phyloP scores from a whole-genome alignment of 2,888 invertebrate species.

The Phengaris arion region DNA sequence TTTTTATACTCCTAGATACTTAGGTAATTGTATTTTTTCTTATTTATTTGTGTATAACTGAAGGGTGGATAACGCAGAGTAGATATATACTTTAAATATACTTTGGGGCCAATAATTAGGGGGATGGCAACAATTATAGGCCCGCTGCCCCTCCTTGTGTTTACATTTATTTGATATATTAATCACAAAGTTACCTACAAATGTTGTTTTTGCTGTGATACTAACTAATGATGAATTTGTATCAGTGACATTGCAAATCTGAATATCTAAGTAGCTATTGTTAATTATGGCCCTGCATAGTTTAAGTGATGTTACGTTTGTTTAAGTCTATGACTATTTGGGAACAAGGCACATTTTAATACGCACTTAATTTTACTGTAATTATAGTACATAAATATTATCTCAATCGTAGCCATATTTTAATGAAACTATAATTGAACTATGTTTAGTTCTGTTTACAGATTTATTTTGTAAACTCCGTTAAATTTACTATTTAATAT shows the following conservation, averaged over 20 bases:
- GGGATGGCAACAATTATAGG: too few species aligned
- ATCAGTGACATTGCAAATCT: too few species aligned
- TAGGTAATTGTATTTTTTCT: too few species aligned
- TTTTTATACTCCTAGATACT: too few species aligned
- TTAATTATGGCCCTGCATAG: background rate
- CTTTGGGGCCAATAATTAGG: too few species aligned
- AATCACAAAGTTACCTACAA: background rate
- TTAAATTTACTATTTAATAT: background rate
- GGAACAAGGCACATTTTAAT: constrained; percentile 12
- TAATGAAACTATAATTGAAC: background rate
- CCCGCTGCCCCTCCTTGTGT: too few species aligned
- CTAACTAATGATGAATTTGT: constrained; percentile 31
- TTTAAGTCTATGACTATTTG: constrained; percentile 6
- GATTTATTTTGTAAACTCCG: background rate
- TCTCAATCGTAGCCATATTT: background rate
- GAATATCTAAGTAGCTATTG: too few species aligned
- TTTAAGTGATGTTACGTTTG: constrained; percentile 10
- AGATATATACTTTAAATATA: too few species aligned
- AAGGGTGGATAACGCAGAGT: too few species aligned
- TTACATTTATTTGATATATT: background rate
- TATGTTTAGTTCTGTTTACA: background rate
- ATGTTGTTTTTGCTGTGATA: constrained; percentile 26
- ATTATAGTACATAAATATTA: background rate
- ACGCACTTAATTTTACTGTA: constrained; percentile 2
- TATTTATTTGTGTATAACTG: too few species aligned